Evolutionary conservation across 2,888 invertebrate species (phyloP), one percentile per base, ranked within the genome.

Genomic region (Prosapia bicincta): DNA sequence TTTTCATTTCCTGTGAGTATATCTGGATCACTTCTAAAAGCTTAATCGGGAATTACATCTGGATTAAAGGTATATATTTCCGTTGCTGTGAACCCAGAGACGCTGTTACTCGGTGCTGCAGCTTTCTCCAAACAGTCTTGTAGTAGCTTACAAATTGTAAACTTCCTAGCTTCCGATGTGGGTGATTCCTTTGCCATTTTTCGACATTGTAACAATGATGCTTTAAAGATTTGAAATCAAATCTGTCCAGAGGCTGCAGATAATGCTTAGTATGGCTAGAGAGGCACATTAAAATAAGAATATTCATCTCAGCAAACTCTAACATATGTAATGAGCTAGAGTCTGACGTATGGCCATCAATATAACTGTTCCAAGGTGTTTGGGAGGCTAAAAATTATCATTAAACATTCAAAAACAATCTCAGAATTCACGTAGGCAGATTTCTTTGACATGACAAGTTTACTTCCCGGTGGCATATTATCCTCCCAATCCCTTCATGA

Each of bases 361-460:
- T 2, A 5, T 38, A 13, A 38, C 38, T 13, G 5, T 38, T 38
- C 38, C 38, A 38, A 13, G 38, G 13, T 7, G 38, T 13, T 38
- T 38, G 9, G 10, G 38, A 15, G 38, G 38, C 9, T 10, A 15
- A 38, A 38, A 38, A 15, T 38, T 6, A 38, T 38, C 38, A 10
- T 38, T 15, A 38, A 15, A 6, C 38, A 38, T 13, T 15, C 15
- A 38, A 38, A 38, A 15, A 38, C 6, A 15, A 38, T 7, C 9
- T 38, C 30, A 7, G 30, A 5, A 9, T 30, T 30, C n/a, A 15
- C 30, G 24, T 69, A 69, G 32, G 20, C 69, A n/a, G 32, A 32
- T 23, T 69, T 69, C 24, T 28, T 15, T 30, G 69, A 69, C 69
- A 69, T 69, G 15, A 15, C 20, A 28, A 69, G 32, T 28, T 69